Base-by-base conservation (phyloP, 2,888 invertebrate species). In the Drosophila koepferae region DNA sequence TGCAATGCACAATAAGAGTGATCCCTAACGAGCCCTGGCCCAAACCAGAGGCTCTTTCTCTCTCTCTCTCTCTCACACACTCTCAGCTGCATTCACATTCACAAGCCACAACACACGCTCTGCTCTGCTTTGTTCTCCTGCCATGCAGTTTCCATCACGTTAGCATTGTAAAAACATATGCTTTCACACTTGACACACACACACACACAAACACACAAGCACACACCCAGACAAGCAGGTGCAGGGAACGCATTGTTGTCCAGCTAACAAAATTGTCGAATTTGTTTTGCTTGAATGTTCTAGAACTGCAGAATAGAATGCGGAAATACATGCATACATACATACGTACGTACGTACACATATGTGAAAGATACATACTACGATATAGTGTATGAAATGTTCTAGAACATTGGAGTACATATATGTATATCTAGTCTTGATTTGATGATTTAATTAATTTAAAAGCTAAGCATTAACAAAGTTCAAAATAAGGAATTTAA, bases 121-220 rank as follows among this genome's bases (percentile, higher is more conserved):
- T 58, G 63, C 60, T 58, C 54, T 68, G 56, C 60, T 51, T 51
- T 56, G 43, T 64, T 46, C 58, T 51, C 62, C 62, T 31, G n/a
- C 34, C 34, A 34, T 44, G 48, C 67, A 55, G 65, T 51, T 34
- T 61, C 58, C 78, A 73, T 67, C 74, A 69, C 66, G 74, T 84
- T 82, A 70, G 69, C 75, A 79, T 87, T 89, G 82, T 73, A 68
- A 85, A 89, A 84, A 84, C 83, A 84, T 89, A 89, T 84, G 83
- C 83, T 84, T 84, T 83, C 83, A 87, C 90, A 83, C 83, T 79
- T 74, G 86, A 61, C 72, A 72, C 58, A 64, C 54, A 61, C 63
- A 38, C 54, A 54, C 23, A 28, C 9, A 38, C 34, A n/a, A n/a
- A 38, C 16, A 14, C 7, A n/a, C 23, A 36, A 40, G 40, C 55